Conservation (phyloP, 2,888 invertebrate species). For the Conchocele bisecta region DNA sequence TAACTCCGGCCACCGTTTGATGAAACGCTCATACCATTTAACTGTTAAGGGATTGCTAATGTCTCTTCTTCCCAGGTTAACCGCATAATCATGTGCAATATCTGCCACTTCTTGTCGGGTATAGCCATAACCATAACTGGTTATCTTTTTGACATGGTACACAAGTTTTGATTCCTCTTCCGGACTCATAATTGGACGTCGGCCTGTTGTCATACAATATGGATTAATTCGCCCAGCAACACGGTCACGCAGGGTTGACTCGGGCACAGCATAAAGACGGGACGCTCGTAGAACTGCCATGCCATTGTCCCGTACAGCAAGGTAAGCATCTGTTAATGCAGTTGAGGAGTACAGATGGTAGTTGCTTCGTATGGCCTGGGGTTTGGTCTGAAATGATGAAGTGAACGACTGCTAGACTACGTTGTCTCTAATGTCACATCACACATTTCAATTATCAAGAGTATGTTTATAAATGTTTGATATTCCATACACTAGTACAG, state of each 20-base stretch:
- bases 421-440: too few relatives aligned
- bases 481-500: too few relatives aligned
- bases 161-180: slow-evolving; percentile 18
- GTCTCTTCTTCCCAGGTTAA: neutral
- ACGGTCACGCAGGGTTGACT: slow-evolving; percentile 30
- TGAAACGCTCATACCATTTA: slow-evolving; percentile 22
- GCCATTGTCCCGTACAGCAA: slow-evolving; percentile 6
- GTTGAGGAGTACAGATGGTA: slow-evolving; percentile 31
- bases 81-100: neutral
- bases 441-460: too few relatives aligned
- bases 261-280: slow-evolving; percentile 14
- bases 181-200: neutral
- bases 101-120: neutral
- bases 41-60: neutral
- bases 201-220: slow-evolving; percentile 11
- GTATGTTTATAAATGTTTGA: too few relatives aligned
- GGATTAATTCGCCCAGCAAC: slow-evolving; percentile 16
- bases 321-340: slow-evolving; percentile 21
- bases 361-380: neutral
- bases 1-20: slow-evolving; percentile 30
- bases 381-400: neutral
- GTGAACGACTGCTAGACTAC: too few relatives aligned
- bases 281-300: slow-evolving; percentile 12
- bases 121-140: slow-evolving; percentile 10
- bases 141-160: slow-evolving; percentile 14